Percentiles rank a stretch among this genome's conserved stretches.
phyloP scores from a whole-genome alignment of 2,797 vertebrate species.

The Gorsachius magnificus region DNA sequence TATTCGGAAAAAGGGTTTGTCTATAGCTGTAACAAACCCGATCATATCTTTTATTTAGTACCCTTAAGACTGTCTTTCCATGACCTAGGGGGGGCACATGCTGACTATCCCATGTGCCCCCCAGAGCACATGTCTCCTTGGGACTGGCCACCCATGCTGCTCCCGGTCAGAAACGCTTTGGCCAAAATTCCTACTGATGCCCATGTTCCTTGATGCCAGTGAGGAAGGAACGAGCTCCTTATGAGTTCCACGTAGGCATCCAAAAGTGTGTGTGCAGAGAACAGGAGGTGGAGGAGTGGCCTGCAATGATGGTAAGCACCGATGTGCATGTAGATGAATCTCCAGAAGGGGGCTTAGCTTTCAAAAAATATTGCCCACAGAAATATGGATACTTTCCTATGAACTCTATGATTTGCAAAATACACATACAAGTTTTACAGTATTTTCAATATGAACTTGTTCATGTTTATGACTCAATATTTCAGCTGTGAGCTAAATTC shows the following conservation, averaged over 20 bases:
- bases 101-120: fast-evolving
- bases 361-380: background rate
- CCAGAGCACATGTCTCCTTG: too few relatives aligned
- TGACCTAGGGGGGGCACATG: background rate
- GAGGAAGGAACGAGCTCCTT: background rate
- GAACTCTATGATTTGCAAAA: background rate
- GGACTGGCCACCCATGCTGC: fast-evolving
- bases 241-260: fast-evolving
- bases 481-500: background rate
- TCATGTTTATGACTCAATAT: slow-evolving; percentile 11
- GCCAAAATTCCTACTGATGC: background rate
- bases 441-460: slow-evolving; percentile 1
- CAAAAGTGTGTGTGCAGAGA: background rate
- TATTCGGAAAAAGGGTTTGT: background rate
- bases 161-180: fast-evolving
- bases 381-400: background rate
- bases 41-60: fast-evolving
- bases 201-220: background rate
- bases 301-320: background rate
- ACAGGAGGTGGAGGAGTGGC: background rate
- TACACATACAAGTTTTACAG: background rate
- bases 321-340: background rate
- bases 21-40: background rate
- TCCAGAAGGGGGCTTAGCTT: background rate
- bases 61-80: background rate